Evolutionary conservation across 2,113 vertebrate species (phyloP).

Genomic region (Daubentonia madagascariensis): DNA sequence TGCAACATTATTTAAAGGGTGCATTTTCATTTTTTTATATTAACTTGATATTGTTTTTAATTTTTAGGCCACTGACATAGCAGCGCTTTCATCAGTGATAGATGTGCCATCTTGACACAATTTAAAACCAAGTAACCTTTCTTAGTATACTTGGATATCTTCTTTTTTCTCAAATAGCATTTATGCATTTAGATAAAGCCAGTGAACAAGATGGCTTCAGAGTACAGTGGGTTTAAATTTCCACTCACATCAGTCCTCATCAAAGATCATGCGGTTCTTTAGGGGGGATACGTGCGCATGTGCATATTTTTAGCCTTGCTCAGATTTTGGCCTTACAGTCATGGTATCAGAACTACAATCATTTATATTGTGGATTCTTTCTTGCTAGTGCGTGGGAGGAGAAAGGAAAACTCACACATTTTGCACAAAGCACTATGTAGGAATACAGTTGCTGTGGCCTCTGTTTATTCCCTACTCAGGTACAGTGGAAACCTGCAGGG

Average conservation of each 20-base stretch:
- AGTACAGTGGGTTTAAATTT: conserved; percentile 28
- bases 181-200: conserved; percentile 34
- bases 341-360: not conserved
- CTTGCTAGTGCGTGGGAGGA: not conserved
- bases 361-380: not conserved
- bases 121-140: conserved; percentile 58
- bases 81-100: conserved; percentile 19
- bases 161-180: conserved; percentile 18
- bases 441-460: not conserved
- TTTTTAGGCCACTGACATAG: not conserved
- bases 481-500: not conserved
- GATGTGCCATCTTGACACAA: conserved; percentile 16
- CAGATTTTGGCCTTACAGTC: not conserved
- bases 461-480: not conserved
- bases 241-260: not conserved
- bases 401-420: not conserved
- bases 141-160: conserved; percentile 40
- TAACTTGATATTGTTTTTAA: conserved; percentile 51
- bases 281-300: not conserved
- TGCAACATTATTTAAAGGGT: conserved; percentile 31
- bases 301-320: not conserved
- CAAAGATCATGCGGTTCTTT: not conserved
- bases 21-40: conserved; percentile 18
- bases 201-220: not conserved
- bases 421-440: conserved; percentile 2